Percentiles rank a stretch among this genome's conserved stretches.
These are phyloP conservation scores for Morus bassanus DNA, from an alignment of 2,797 vertebrate genomes.

Conservation along the genomic window DNA sequence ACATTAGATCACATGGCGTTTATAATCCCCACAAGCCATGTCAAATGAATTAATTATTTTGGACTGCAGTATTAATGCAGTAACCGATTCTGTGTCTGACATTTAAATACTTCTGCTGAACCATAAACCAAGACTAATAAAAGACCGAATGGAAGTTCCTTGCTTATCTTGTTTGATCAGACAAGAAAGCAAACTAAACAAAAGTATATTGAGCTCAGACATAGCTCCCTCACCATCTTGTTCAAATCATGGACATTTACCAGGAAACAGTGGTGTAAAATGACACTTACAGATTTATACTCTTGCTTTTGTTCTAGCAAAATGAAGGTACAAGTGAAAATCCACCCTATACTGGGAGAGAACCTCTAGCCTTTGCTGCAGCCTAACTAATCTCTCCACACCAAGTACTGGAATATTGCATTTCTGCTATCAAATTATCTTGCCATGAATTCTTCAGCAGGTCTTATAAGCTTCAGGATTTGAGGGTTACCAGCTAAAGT, in stretches of 20 bases:
- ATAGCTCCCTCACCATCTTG: not conserved
- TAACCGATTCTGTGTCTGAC: not conserved
- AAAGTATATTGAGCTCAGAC: not conserved
- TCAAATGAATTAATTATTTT: not conserved
- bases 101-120: not conserved
- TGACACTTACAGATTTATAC: not conserved
- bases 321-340: not conserved
- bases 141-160: not conserved
- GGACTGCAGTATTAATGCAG: not conserved
- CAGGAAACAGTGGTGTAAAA: not conserved
- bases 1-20: not conserved
- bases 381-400: not conserved
- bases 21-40: not conserved
- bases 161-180: not conserved
- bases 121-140: not conserved
- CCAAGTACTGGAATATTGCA: not conserved
- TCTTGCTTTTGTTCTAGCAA: not conserved
- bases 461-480: not conserved
- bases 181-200: not conserved
- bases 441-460: conserved; percentile 4
- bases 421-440: not conserved
- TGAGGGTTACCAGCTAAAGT: not conserved
- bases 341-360: not conserved
- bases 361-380: not conserved
- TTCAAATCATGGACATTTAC: not conserved